Base-by-base conservation (phyloP, 2,888 invertebrate genomes). In the Drosophila trichaetosa region DNA sequence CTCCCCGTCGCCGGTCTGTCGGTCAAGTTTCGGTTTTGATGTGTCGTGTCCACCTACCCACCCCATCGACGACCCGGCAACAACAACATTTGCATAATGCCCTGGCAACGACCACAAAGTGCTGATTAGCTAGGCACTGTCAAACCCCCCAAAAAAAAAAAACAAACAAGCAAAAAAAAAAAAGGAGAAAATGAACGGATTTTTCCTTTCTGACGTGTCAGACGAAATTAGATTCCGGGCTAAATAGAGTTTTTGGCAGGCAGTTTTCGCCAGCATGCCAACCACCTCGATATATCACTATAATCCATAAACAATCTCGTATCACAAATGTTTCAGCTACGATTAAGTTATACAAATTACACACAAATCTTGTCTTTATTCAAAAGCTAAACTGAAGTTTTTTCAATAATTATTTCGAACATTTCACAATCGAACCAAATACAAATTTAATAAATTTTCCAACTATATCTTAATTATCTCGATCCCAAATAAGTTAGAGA, bases 81-180 rank as follows among this genome's bases (percentile, higher is more conserved):
- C 46, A 74, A 59, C 52, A 63, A 64, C 46, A 76, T 79, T 79
- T 80, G 68, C 79, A 79, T 79, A 80, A 80, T 80, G 76, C 63
- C 57, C 42, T 66, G 69, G 40, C 52, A 73, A 56, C 52, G 49
- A 63, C 18, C 52, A 53, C 76, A 66, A 66, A 60, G 65, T 70
- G 42, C 76, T 63, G 77, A 75, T 79, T 77, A 79, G 70, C 70
- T 69, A 64, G 24, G 34, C 67, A 40, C 42, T 29, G 34, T 62
- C 63, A 63, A 53, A n/a, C 38, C n/a, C 38, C n/a, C 31, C 21
- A 4, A 18, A 8, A 49, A 48, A 48, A 31, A 40, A 40, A 11
- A 21, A 21, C 11, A 11, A 42, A 21, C 21, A 42, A 33, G 5
- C 40, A 21, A 5, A 11, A 42, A 29, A 42, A 21, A 4, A 42